Base-by-base conservation (phyloP, 2,113 vertebrate genomes). In the Syrmaticus mikado region DNA sequence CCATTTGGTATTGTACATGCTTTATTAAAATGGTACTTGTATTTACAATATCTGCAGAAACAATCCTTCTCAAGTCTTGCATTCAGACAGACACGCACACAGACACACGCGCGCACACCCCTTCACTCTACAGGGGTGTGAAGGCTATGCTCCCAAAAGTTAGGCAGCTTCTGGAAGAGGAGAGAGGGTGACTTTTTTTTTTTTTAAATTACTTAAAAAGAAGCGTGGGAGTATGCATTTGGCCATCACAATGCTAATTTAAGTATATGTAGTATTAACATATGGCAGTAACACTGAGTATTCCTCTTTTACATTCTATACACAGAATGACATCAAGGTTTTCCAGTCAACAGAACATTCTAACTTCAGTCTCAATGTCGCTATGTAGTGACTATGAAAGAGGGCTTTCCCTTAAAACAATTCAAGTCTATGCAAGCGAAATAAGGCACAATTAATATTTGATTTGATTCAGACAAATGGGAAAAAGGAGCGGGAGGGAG, bases 371-470 rank as follows among this genome's bases (percentile, higher is more conserved):
- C 96, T 97, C 96, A 94, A 97, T 97, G 97, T 96, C 97, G 97
- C 96, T 97, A 53, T 94, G 95, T 97, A 97, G 96, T 98, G 97
- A 98, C 96, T 94, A 97, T 91, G 94, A 96, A 97, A 96, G 95
- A 90, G 97, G 98, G 96, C 94, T 97, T 94, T 97, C 94, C 97
- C 96, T 97, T 98, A 98, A 97, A 98, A 98, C 96, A 98, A 97
- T 98, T 98, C 98, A 98, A 98, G 98, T 98, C 97, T 97, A 98
- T 97, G 94, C 95, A 98, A 98, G 98, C 97, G 87, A 99, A 99
- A 99, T 99, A 99, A 99, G 99, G 99, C 99, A 99, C 99, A 97
- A 99, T 98, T 98, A 98, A 99, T 98, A 98, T 97, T 95, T 97
- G 97, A 93, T 98, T 95, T 92, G 97, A 97, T 97, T 98, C 97